phyloP scores from a whole-genome alignment of 2,888 invertebrate species.

The Liopterus haemorrhoidalis region DNA sequence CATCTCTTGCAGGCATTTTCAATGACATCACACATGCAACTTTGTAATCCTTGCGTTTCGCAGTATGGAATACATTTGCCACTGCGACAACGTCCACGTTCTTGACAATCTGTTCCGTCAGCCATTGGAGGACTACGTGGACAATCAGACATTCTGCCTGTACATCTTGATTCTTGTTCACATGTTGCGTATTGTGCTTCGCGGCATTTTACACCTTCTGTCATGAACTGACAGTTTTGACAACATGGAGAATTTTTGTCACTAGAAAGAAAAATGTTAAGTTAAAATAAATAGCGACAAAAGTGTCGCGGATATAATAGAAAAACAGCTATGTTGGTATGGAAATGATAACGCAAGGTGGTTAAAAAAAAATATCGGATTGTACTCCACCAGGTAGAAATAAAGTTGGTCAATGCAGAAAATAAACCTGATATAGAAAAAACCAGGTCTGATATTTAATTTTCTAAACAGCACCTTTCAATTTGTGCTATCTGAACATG shows the following conservation, averaged over 20 bases:
- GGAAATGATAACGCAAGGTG: neutral
- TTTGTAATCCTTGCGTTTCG: conserved; percentile 85
- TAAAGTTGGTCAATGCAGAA: too few species aligned
- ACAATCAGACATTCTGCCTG: conserved; percentile 74
- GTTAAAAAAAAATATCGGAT: conserved; percentile 5
- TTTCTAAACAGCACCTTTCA: too few species aligned
- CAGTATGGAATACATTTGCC: conserved; percentile 95
- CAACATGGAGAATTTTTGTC: conserved; percentile 97
- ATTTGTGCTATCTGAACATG: too few species aligned
- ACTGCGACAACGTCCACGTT: conserved; percentile 80
- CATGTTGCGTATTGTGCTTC: conserved; percentile 89
- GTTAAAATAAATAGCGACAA: conserved; percentile 3
- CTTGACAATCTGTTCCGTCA: conserved; percentile 83
- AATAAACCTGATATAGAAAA: too few species aligned
- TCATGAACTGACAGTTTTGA: conserved; percentile 82
- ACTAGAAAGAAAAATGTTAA: conserved; percentile 53
- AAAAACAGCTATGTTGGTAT: neutral
- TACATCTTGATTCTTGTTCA: conserved; percentile 85
- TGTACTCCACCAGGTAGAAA: too few species aligned
- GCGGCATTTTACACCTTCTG: conserved; percentile 75
- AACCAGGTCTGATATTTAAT: too few species aligned
- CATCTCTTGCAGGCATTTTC: conserved; percentile 90
- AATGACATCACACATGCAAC: conserved; percentile 95
- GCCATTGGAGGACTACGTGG: conserved; percentile 81
- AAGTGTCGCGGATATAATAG: neutral